These are phyloP conservation scores for Botrylloides violaceus DNA, from an alignment of 23 tunicate genomes.

Conservation along the genomic window DNA sequence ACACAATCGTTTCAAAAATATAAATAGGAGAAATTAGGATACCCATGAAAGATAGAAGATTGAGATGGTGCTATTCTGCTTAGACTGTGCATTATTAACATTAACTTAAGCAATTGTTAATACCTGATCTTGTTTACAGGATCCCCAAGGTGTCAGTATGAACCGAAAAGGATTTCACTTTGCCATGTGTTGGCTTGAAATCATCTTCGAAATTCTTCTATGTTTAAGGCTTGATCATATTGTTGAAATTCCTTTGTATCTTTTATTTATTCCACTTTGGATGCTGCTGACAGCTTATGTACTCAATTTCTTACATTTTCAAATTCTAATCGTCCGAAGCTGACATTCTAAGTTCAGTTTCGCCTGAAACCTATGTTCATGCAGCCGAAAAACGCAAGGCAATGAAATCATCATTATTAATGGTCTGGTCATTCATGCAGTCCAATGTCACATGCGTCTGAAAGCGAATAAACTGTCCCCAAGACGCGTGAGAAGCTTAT, in stretches of 20 bases:
- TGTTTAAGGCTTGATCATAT: conserved; percentile 25
- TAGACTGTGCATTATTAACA: no score
- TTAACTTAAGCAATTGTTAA: background rate
- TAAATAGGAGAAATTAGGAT: no score
- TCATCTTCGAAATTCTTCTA: conserved; percentile 20
- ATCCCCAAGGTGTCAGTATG: conserved; percentile 1
- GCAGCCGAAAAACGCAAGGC: no score
- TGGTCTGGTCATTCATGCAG: no score
- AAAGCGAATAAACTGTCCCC: no score
- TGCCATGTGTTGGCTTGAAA: background rate
- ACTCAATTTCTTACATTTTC: conserved; percentile 35
- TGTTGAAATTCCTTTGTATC: conserved; percentile 18
- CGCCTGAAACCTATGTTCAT: background rate
- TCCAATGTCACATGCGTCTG: no score
- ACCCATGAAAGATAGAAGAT: no score
- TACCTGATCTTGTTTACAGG: conserved; percentile 16
- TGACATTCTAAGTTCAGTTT: background rate
- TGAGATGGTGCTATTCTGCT: no score
- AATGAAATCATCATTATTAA: no score
- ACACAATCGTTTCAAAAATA: no score
- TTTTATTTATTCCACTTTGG: conserved; percentile 44
- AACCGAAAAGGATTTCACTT: conserved; percentile 6
- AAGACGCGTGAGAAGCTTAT: no score
- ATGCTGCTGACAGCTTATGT: conserved; percentile 25
- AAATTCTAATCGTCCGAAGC: conserved; percentile 9